These are phyloP conservation scores for Alfaro cultratus DNA, from an alignment of 2,797 vertebrate genomes.

Conservation along the genomic window DNA sequence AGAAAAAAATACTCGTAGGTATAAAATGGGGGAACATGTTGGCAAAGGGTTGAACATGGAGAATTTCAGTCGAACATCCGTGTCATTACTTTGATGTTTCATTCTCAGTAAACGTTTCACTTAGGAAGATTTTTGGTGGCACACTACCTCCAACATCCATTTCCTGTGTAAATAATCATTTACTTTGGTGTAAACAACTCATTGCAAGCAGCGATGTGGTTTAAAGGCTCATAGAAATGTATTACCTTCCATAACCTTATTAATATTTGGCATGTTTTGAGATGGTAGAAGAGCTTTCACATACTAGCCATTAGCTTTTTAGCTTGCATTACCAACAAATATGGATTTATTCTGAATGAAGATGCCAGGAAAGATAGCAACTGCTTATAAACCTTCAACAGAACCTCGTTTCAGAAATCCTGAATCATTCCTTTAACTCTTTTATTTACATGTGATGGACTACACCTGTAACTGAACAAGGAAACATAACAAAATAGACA, in stretches of 20 bases:
- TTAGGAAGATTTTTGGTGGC: background rate
- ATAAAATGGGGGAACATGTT: background rate
- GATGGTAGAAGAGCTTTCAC: background rate
- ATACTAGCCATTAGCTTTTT: background rate
- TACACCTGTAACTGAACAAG: background rate
- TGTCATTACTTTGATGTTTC: background rate
- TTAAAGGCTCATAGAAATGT: background rate
- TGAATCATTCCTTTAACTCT: background rate
- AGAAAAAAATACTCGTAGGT: background rate
- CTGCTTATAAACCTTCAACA: background rate
- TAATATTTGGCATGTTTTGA: background rate
- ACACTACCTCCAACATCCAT: background rate
- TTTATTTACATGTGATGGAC: background rate
- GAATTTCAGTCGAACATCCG: background rate
- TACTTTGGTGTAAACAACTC: background rate
- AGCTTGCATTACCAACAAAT: background rate
- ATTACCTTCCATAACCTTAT: background rate
- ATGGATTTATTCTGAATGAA: background rate
- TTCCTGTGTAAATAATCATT: background rate
- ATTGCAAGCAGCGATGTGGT: background rate
- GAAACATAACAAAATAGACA: background rate
- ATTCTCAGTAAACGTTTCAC: background rate
- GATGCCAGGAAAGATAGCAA: background rate
- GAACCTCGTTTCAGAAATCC: background rate
- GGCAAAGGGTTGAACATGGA: background rate